These are phyloP conservation scores for Microcebus lehilahytsara DNA, from an alignment of 2,113 vertebrate species.

Conservation along the genomic window DNA sequence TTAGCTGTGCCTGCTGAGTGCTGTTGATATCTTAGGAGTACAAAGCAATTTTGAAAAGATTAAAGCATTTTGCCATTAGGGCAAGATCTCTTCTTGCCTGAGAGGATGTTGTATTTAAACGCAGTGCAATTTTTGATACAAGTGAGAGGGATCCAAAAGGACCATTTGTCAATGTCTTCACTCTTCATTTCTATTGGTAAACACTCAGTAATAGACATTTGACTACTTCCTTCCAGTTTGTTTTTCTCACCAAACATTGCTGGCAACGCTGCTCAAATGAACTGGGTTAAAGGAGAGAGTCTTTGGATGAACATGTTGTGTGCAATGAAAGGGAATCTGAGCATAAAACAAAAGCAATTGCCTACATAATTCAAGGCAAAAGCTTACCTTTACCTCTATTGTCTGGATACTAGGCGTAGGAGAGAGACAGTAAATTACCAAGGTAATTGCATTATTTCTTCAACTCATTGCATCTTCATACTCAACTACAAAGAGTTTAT, in stretches of 20 bases:
- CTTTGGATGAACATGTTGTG: background rate
- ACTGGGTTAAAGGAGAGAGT: background rate
- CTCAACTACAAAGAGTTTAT: constrained; percentile 35
- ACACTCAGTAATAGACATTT: background rate
- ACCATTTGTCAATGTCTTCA: background rate
- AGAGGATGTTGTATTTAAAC: constrained; percentile 20
- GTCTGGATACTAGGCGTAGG: background rate
- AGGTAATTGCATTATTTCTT: constrained; percentile 50
- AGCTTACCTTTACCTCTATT: constrained; percentile 32
- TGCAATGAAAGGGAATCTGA: constrained; percentile 18
- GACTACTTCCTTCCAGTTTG: constrained; percentile 5
- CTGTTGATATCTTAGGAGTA: background rate
- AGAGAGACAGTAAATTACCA: background rate
- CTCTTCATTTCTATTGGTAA: constrained; percentile 13
- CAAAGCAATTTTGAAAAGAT: constrained; percentile 53
- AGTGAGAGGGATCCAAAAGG: background rate
- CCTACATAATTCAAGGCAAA: constrained; percentile 31
- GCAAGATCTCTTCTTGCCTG: background rate
- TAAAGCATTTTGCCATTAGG: constrained; percentile 44
- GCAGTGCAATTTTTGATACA: background rate
- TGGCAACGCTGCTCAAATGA: background rate
- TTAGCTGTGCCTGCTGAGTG: background rate
- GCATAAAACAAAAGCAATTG: background rate
- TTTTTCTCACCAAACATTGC: background rate
- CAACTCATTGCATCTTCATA: background rate